Percentiles rank a stretch among this genome's conserved stretches.
These are phyloP conservation scores for Acrobasis suavella DNA, from an alignment of 2,888 invertebrate genomes.

Conservation along the genomic window DNA sequence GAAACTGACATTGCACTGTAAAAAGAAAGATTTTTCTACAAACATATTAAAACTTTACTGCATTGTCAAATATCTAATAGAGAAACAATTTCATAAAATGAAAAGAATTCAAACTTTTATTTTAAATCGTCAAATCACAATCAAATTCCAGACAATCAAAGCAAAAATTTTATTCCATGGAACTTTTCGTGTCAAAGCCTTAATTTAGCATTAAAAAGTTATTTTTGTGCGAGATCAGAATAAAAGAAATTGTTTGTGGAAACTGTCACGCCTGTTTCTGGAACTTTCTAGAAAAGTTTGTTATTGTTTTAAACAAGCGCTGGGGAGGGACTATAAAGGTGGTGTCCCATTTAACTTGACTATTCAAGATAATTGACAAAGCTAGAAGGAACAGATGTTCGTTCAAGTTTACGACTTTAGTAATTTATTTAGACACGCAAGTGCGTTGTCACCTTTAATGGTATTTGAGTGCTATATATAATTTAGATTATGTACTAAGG, in stretches of 20 bases:
- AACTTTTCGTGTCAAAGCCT: not conserved
- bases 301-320: slow-evolving; percentile 22
- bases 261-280: slow-evolving; percentile 12
- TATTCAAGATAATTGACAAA: not conserved
- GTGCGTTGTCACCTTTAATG: not conserved
- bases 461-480: not conserved
- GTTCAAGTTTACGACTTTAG: not conserved
- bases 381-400: not conserved
- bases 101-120: not conserved
- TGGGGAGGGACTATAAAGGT: not conserved
- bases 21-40: too few relatives aligned
- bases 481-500: not conserved
- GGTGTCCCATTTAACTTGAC: not conserved
- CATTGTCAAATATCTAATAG: too few relatives aligned
- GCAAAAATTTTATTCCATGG: not conserved
- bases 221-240: slow-evolving; percentile 12
- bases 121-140: not conserved
- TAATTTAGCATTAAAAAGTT: slow-evolving; percentile 10
- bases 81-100: not conserved
- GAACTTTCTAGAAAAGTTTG: slow-evolving; percentile 12
- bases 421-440: not conserved
- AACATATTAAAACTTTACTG: too few relatives aligned
- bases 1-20: too few relatives aligned
- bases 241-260: slow-evolving; percentile 18
- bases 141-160: not conserved